Percentiles rank a stretch among this genome's conserved stretches.
These are phyloP conservation scores for Baronia brevicornis DNA, from an alignment of 2,888 invertebrate genomes.

Conservation along the genomic window DNA sequence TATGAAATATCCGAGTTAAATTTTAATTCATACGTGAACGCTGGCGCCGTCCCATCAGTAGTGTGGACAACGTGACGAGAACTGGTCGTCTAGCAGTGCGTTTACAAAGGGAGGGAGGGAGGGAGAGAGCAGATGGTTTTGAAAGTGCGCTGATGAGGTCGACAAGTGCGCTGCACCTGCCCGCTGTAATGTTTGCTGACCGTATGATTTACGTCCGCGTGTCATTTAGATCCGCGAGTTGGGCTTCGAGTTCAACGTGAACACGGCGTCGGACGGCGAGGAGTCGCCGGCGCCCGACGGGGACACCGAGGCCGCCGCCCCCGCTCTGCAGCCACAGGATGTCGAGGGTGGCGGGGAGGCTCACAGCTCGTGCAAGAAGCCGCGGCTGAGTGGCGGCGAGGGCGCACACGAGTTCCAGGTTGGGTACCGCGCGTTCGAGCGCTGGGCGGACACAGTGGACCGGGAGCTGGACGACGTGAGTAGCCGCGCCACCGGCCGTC, in stretches of 20 bases:
- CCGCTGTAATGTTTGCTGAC: constrained; percentile 1
- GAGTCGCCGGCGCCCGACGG: constrained; percentile 35
- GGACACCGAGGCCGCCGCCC: constrained; percentile 40
- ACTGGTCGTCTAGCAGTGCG: too few species aligned
- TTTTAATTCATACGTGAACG: too few species aligned
- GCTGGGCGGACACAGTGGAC: constrained; percentile 54
- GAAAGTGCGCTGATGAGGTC: too few species aligned
- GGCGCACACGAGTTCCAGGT: constrained; percentile 60
- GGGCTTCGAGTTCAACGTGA: constrained; percentile 72
- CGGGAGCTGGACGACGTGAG: constrained; percentile 38
- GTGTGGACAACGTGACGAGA: too few species aligned
- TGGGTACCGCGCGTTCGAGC: constrained; percentile 63
- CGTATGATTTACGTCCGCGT: too few species aligned
- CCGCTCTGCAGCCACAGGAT: constrained; percentile 32
- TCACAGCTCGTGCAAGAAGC: constrained; percentile 40
- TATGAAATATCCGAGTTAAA: too few species aligned
- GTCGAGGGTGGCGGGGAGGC: constrained; percentile 16
- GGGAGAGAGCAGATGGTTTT: too few species aligned
- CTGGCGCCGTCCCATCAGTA: too few species aligned
- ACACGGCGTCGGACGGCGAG: constrained; percentile 32
- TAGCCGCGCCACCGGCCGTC: background rate
- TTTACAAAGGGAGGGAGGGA: too few species aligned
- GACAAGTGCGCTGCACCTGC: background rate
- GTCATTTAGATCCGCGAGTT: constrained; percentile 78
- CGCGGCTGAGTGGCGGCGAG: constrained; percentile 32